These are phyloP conservation scores for Sweltsa coloradensis DNA, from an alignment of 1,140 invertebrate species.

Conservation along the genomic window DNA sequence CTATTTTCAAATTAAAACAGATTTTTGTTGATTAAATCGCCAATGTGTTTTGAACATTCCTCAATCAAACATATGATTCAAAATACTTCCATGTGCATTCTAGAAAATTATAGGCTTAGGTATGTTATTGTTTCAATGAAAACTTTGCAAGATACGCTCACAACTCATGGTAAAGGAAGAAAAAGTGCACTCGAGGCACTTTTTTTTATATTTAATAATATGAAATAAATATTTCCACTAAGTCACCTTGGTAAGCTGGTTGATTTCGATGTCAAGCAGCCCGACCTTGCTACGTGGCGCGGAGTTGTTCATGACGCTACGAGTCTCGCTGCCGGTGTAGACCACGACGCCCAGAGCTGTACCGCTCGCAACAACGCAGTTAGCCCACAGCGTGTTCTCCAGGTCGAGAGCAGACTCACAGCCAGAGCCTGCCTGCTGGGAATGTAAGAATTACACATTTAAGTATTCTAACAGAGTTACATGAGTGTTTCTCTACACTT, in stretches of 20 bases:
- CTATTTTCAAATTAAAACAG: too few species aligned
- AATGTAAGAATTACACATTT: too few species aligned
- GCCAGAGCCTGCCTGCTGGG: conserved; percentile 46
- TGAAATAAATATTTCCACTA: conserved; percentile 10
- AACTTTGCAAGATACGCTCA: too few species aligned
- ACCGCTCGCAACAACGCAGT: conserved; percentile 95
- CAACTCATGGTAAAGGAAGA: not conserved
- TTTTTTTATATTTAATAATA: not conserved
- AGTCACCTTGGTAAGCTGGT: conserved; percentile 89
- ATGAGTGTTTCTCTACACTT: too few species aligned
- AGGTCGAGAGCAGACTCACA: conserved; percentile 76
- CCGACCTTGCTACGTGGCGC: conserved; percentile 90
- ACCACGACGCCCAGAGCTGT: conserved; percentile 89
- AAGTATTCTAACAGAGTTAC: too few species aligned
- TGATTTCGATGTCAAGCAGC: conserved; percentile 88
- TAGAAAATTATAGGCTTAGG: too few species aligned
- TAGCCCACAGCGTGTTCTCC: conserved; percentile 98
- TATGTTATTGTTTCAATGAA: too few species aligned
- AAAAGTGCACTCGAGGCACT: conserved; percentile 10
- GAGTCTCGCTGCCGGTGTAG: conserved; percentile 92
- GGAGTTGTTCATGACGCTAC: conserved; percentile 97
- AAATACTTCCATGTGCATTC: too few species aligned
- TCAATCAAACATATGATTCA: too few species aligned
- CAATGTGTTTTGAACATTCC: too few species aligned
- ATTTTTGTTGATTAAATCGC: too few species aligned